Evolutionary conservation across 1,140 invertebrate species (phyloP), one percentile per base, ranked within the genome.

Genomic region (Drosophila hydei): DNA sequence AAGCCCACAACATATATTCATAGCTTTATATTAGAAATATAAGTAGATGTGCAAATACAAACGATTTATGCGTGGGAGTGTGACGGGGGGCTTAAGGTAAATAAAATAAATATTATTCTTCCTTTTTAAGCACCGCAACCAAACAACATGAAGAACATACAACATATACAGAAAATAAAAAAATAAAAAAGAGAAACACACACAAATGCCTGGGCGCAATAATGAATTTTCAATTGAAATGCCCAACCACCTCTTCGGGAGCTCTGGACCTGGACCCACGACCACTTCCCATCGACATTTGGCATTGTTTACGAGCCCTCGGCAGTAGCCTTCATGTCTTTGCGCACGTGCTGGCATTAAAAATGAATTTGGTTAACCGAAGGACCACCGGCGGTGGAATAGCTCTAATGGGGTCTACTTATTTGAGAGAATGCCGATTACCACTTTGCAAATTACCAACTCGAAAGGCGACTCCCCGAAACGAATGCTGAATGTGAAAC

Each of bases 181-280:
- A 33, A 7, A 4, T 4, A 33, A 73, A 77, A 56, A 68, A 33
- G 25, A 33, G 33, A 52, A 47, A 69, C 19, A 50, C 33, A 50
- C 11, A 18, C 25, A 61, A 72, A 21, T 59, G 61, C 50, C 50
- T 50, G 19, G 40, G 30, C 50, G 62, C 68, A 76, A 63, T 73
- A 81, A 79, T 79, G 78, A 76, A 81, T 76, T 79, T 79, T 79
- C 77, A 76, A 81, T 81, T 70, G 51, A 61, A 58, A 38, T 50
- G 14, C 11, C 48, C 48, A 33, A 33, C 30, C 9, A 11, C 30
- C 9, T 33, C 7, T 33, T 33, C 30, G 12, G 30, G 30, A 33
- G 30, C 30, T 33, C 30, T 16, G 25, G 48, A 51, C 47, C 47
- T 30, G 68, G 48, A 18, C 42, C 47, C 54, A 58, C 48, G 25